Percentiles rank a stretch among this genome's conserved stretches.
Conservation (phyloP, 2,113 vertebrate genomes). For the Cariama cristata region DNA sequence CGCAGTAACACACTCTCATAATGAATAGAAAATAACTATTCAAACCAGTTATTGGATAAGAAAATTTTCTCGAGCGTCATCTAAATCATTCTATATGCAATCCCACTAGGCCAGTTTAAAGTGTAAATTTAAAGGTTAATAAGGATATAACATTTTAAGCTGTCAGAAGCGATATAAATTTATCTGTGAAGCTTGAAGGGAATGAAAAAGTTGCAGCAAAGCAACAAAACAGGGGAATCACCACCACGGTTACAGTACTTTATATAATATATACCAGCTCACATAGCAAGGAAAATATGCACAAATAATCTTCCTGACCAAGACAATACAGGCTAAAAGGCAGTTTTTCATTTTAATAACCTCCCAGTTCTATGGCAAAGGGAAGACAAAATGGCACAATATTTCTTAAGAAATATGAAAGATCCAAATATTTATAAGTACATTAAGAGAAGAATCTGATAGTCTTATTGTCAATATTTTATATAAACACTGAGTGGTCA, state of each 20-base stretch:
- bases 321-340: constrained; percentile 49
- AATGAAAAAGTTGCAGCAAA: constrained; percentile 43
- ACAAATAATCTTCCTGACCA: constrained; percentile 47
- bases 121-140: constrained; percentile 83
- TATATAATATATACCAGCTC: constrained; percentile 26
- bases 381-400: constrained; percentile 30
- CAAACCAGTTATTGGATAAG: constrained; percentile 66
- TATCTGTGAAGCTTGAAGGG: constrained; percentile 71
- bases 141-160: constrained; percentile 79
- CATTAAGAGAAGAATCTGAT: constrained; percentile 31
- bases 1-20: constrained; percentile 61
- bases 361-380: not conserved
- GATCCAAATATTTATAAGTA: constrained; percentile 62
- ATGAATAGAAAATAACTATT: constrained; percentile 72
- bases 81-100: constrained; percentile 78
- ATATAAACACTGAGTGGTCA: not conserved
- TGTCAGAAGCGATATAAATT: constrained; percentile 75
- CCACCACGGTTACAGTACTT: not conserved
- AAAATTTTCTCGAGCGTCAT: constrained; percentile 74
- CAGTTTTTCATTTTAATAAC: constrained; percentile 65
- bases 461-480: constrained; percentile 30
- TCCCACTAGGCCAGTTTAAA: constrained; percentile 77
- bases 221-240: constrained; percentile 9
- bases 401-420: constrained; percentile 45
- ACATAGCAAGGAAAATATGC: constrained; percentile 34